A percentile compares a stretch with the other conserved stretches of the same genome.
Evolutionary conservation across 2,113 vertebrate species (phyloP).

Genomic region (Poecilia latipinna): DNA sequence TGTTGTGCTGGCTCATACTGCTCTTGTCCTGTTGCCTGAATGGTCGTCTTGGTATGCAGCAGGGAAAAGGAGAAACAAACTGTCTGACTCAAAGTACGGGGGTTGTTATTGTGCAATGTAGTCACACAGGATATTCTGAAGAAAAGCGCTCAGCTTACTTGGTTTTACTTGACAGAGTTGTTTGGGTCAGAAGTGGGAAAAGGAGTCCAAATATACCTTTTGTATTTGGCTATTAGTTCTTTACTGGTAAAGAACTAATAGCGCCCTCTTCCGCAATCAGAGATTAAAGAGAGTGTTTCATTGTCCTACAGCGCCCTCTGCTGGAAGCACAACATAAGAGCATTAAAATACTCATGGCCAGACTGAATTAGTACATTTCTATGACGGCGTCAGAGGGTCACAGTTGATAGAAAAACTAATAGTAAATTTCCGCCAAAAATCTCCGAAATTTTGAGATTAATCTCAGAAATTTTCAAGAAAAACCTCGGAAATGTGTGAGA

Average conservation of each 20-base stretch:
- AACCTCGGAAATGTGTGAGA: no score
- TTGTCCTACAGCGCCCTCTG: conserved; percentile 45
- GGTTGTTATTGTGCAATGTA: not conserved
- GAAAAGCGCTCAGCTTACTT: not conserved
- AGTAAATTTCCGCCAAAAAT: no score
- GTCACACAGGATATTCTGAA: not conserved
- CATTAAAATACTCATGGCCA: no score
- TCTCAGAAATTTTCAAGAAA: no score
- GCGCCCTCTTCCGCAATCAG: conserved; percentile 43
- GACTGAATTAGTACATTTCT: no score
- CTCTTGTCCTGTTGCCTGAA: not conserved
- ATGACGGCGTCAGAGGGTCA: no score
- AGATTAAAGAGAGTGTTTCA: not conserved
- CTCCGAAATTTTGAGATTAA: no score
- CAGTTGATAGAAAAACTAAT: no score
- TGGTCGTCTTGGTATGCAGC: not conserved
- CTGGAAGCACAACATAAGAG: conserved; percentile 8
- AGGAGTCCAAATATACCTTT: not conserved
- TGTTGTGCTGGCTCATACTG: conserved; percentile 17
- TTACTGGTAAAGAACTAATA: conserved; percentile 41
- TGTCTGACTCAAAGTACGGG: not conserved
- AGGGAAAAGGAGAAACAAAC: conserved; percentile 20
- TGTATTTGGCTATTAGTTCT: no score
- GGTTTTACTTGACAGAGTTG: not conserved
- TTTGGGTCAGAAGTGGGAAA: not conserved